Base-by-base conservation (phyloP, 2,888 invertebrate genomes). In the Eupeodes latifasciatus region DNA sequence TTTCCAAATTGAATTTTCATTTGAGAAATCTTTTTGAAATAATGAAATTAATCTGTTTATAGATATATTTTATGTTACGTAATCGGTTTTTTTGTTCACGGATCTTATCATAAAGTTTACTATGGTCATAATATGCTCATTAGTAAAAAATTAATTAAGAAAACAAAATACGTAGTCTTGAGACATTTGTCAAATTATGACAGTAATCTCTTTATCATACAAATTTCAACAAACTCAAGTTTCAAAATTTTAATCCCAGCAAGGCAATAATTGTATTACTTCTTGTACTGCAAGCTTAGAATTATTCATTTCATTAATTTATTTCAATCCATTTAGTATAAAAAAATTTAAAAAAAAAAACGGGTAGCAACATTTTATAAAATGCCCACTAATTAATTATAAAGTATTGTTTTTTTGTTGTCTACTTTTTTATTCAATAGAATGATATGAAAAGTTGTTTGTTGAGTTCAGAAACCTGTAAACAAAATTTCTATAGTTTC, bases 201-300 rank as follows among this genome's bases (percentile, higher is more conserved):
- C 67, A 67, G 34, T 67, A 67, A 67, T 67, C 67, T 49, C 34
- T 47, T n/a, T 49, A n/a, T 67, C 51, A 67, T 34, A 49, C 4
- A 51, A 10, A 67, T 34, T 49, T 67, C 7, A 34, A 67, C 27
- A 10, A 51, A 16, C 40, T 5, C 1, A 66, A 27, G 19, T 51
- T 67, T 67, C 49, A 49, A 19, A 64, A 64, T 40, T 16, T 12
- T 51, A 34, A 62, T 40, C n/a, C 34, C 7, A 67, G 14, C 19
- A 47, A 66, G 47, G 27, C 66, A 64, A 64, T 27, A 27, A 27
- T 62, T 62, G 16, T 19, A 19, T n/a, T 62, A 11, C n/a, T 7
- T 55, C 27, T 27, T 27, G 2, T 27, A 10, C 27, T 19, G 47
- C 64, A 27, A 66, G 27, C 9, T 49, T 14, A 19, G 19, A 66